Evolutionary conservation across 35 echinoderm and acorn worm genomes (phyloP), one percentile per base, ranked within the genome.

Genomic region (Heliocidaris tuberculata): DNA sequence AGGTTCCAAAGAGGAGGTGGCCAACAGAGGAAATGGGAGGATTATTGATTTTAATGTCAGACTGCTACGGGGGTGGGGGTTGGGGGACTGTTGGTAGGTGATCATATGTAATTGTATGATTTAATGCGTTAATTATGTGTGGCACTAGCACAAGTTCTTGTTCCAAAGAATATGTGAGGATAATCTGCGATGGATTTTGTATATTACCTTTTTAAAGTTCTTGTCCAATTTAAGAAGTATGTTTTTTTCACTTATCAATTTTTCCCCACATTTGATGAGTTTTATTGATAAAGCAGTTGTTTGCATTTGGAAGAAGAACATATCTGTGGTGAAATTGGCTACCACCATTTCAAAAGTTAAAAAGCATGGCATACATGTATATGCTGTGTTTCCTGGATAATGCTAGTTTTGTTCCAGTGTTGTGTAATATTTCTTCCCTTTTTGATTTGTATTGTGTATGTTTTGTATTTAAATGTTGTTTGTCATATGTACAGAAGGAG

Each of bases 21-120:
- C 50, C 48, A 49, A n/a, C 91, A 93, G 91, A 93, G 91, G 91
- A 93, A 93, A 29, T 93, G 91, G 91, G 91, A 93, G 29, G 91
- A 93, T 93, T 93, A 93, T 59, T 93, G 24, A 48, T 30, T 93
- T 59, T 89, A 78, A 78, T 89, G 31, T 89, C 1, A 30, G 87
- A 42, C 21, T 89, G 2, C 32, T 89, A 15, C 11, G 4, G 31
- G 87, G 87, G 6, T 7, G 87, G 87, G 31, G 31, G 31, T 13
- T 89, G 31, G 9, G 87, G 87, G 32, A 48, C 27, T 27, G 21
- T 27, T 78, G 31, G 87, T 13, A 35, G 31, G 87, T 32, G 87
- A 89, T 89, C 8, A 30, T 89, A 89, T 89, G 87, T 32, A 48
- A 48, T 3, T 42, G 35, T 42, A 42, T 89, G 9, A 16, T 32